phyloP scores from a whole-genome alignment of 2,888 invertebrate species.

The Drosophila phalerata region DNA sequence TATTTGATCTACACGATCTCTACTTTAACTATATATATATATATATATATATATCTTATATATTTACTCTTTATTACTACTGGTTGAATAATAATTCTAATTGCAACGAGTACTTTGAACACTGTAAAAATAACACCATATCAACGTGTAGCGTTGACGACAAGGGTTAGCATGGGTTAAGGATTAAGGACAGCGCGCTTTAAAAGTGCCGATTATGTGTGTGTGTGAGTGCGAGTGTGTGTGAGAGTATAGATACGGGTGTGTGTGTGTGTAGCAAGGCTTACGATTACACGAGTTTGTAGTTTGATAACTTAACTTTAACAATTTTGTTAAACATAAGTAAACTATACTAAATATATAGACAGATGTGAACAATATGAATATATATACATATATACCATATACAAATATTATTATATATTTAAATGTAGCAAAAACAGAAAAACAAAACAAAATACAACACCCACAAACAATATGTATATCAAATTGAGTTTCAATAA shows the following conservation, averaged over 20 bases:
- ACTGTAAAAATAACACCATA: constrained; percentile 84
- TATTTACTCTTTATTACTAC: constrained; percentile 28
- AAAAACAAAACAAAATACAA: constrained; percentile 17
- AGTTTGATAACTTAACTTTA: constrained; percentile 26
- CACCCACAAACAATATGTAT: constrained; percentile 66
- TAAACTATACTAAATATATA: constrained; percentile 45
- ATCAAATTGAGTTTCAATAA: constrained; percentile 80
- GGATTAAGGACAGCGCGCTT: constrained; percentile 60
- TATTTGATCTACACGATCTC: constrained; percentile 59
- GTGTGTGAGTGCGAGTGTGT: constrained; percentile 15
- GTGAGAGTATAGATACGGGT: constrained; percentile 9
- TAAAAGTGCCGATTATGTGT: constrained; percentile 62
- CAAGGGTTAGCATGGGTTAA: constrained; percentile 32
- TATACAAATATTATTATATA: constrained; percentile 57
- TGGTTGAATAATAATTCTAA: constrained; percentile 43
- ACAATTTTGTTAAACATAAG: constrained; percentile 59
- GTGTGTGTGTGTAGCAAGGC: constrained; percentile 37
- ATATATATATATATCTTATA: constrained; percentile 31
- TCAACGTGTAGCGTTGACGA: constrained; percentile 67
- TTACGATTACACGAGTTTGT: constrained; percentile 35
- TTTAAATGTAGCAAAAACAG: constrained; percentile 65
- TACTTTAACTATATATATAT: constrained; percentile 42
- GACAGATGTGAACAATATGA: constrained; percentile 54
- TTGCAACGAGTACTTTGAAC: constrained; percentile 59
- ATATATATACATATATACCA: constrained; percentile 38